Conservation (phyloP, 2,113 vertebrate genomes). For the Haplochromis vanheusdeni region DNA sequence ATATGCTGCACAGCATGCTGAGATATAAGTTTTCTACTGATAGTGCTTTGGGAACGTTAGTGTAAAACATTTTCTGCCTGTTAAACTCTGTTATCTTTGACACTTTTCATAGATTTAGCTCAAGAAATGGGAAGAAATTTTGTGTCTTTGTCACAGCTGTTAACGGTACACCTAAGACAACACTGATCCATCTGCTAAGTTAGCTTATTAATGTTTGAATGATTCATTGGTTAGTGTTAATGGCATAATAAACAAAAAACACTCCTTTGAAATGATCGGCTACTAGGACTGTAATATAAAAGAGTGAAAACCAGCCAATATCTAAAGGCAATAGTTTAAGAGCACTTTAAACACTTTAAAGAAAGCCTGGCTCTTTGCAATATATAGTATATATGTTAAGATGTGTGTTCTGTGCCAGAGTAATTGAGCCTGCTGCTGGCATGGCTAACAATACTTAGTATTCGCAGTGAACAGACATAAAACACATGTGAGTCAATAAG, state of each 20-base stretch:
- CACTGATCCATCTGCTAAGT: background rate
- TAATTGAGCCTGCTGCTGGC: background rate
- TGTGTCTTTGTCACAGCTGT: background rate
- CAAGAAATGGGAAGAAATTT: background rate
- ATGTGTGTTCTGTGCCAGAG: background rate
- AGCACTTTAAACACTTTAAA: background rate
- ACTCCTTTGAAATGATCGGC: background rate
- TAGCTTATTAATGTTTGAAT: background rate
- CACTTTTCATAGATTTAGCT: background rate
- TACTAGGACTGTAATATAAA: background rate
- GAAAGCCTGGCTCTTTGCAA: background rate
- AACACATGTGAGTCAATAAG: background rate
- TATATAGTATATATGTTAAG: background rate
- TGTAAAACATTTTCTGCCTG: background rate
- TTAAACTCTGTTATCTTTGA: background rate
- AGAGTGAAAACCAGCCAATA: background rate
- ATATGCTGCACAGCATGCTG: background rate
- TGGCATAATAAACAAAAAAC: background rate
- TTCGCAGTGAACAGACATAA: background rate
- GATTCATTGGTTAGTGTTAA: background rate
- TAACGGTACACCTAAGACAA: background rate
- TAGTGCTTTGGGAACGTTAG: background rate
- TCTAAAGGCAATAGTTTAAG: background rate
- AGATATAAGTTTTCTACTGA: background rate
- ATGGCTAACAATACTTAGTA: background rate